A percentile compares a stretch with the other conserved stretches of the same genome.
Conservation (phyloP, 2,888 invertebrate species). For the Carpatolechia fugitivella region DNA sequence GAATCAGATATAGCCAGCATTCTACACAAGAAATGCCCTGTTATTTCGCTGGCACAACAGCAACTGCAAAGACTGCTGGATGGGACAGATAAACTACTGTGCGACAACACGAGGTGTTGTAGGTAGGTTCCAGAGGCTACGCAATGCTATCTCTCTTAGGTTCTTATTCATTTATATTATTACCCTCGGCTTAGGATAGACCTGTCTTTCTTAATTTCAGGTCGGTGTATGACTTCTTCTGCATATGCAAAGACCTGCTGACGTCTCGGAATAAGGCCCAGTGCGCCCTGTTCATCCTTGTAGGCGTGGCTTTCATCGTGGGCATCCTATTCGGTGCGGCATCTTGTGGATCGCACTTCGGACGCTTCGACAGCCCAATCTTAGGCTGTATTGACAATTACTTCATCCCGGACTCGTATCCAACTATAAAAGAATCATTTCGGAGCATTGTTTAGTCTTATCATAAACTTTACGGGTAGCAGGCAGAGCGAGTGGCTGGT, state of each 20-base stretch:
- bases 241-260: conserved; percentile 49
- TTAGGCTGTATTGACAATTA: conserved; percentile 59
- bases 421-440: conserved; percentile 43
- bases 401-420: conserved; percentile 45
- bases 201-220: no score
- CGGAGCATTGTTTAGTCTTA: conserved; percentile 40
- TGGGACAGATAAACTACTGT: conserved; percentile 56
- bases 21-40: conserved; percentile 66
- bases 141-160: no score
- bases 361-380: conserved; percentile 62
- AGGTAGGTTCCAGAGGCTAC: conserved; percentile 40
- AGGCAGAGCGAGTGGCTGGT: no score
- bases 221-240: conserved; percentile 52
- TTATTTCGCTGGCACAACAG: conserved; percentile 60
- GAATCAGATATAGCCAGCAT: conserved; percentile 61
- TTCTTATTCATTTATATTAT: no score
- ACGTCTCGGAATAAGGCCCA: conserved; percentile 44
- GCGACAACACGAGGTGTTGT: conserved; percentile 53
- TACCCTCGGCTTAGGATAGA: no score
- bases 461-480: no score
- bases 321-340: conserved; percentile 61
- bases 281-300: conserved; percentile 35
- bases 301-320: conserved; percentile 40
- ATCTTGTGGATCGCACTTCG: conserved; percentile 54
- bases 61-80: conserved; percentile 61